Base-by-base conservation (phyloP, 2,888 invertebrate genomes). In the Drosophila neotestacea region DNA sequence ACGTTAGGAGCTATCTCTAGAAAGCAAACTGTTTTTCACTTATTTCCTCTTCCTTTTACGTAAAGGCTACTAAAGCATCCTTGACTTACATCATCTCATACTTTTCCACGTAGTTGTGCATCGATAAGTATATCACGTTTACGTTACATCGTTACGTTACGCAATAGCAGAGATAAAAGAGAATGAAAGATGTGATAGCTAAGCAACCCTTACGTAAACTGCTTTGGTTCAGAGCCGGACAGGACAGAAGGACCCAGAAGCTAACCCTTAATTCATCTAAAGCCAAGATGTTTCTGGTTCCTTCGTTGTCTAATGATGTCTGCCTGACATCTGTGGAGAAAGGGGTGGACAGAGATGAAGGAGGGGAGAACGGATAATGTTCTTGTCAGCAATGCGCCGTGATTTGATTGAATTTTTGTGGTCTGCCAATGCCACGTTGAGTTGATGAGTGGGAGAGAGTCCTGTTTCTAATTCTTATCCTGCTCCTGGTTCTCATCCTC, bases 331-430 rank as follows among this genome's bases (percentile, higher is more conserved):
- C 22, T 22, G 22, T 22, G 55, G 2, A 34, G 1, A 46, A 52
- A 39, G 46, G 34, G 38, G 13, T 39, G 27, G 11, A 22, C 1
- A 30, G 30, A 6, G 5, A 7, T 6, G 5, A 1, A 16, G 4
- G 16, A 28, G 4, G 10, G 39, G 11, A 48, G 30, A 34, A 47
- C 56, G 65, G 71, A 78, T 73, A 78, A 78, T 76, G 65, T 78
- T 78, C 55, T 78, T 70, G 74, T 78, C 76, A 73, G 79, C 76
- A 70, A 73, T 80, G 81, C 74, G 66, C 74, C 67, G 77, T 77
- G 74, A 76, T 81, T 88, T 86, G 89, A 88, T 89, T 89, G 89
- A 88, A 86, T 81, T 85, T 82, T 76, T 88, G 88, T 83, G 81
- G 83, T 82, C 78, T 71, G 77, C 11, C 58, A 46, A 34, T 38